Evolutionary conservation across 1,140 invertebrate species (phyloP).

Genomic region (Apis florea): DNA sequence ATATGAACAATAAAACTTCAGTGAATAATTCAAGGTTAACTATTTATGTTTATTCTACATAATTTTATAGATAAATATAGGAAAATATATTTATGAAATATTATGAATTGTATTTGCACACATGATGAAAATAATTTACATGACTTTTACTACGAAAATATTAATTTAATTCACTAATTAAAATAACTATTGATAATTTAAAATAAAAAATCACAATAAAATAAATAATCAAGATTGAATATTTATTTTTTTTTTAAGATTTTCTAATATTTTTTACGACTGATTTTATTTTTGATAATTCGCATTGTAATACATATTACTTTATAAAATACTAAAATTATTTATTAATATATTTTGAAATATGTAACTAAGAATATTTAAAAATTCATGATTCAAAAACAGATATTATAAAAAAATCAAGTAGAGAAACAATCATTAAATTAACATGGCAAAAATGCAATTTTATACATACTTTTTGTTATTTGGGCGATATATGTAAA

Average conservation of each 20-base stretch:
- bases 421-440: not conserved
- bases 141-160: not conserved
- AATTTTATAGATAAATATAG: not conserved
- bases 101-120: not conserved
- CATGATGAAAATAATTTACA: not conserved
- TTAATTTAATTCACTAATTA: not conserved
- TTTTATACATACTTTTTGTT: slow-evolving; percentile 34
- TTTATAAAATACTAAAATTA: not conserved
- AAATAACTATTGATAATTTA: not conserved
- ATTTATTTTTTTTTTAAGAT: not conserved
- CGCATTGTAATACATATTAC: slow-evolving; percentile 1
- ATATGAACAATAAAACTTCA: slow-evolving; percentile 15
- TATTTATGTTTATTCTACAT: not conserved
- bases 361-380: not conserved
- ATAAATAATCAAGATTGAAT: not conserved
- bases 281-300: not conserved
- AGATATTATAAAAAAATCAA: not conserved
- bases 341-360: not conserved
- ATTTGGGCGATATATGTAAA: slow-evolving; percentile 18
- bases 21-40: slow-evolving; percentile 9
- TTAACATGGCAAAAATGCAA: not conserved
- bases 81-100: not conserved
- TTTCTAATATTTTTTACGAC: not conserved
- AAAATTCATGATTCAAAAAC: not conserved
- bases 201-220: not conserved